phyloP scores from a whole-genome alignment of 2,888 invertebrate genomes.

The Gerris lacustris region DNA sequence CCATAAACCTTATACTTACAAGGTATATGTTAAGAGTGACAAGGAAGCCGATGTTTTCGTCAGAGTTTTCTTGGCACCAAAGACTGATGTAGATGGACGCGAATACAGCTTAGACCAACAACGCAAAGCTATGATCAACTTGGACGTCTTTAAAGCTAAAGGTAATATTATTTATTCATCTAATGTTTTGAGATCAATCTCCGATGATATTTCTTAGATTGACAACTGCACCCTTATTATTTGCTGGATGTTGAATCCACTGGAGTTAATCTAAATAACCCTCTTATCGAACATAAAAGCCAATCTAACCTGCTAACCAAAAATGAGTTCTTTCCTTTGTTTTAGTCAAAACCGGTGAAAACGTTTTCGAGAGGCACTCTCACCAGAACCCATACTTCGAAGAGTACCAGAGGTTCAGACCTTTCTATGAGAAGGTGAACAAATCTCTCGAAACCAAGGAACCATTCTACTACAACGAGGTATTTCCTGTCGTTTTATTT shows the following conservation, averaged over 20 bases:
- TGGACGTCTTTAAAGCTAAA: conserved; percentile 50
- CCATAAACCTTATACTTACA: conserved; percentile 50
- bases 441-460: conserved; percentile 43
- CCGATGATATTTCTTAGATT: too few species aligned
- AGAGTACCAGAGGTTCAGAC: conserved; percentile 51
- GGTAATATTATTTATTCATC: conserved; percentile 29
- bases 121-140: conserved; percentile 50
- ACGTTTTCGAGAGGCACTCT: conserved; percentile 54
- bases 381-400: conserved; percentile 51
- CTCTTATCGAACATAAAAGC: too few species aligned
- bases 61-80: conserved; percentile 56
- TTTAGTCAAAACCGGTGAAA: conserved; percentile 48
- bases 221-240: not conserved
- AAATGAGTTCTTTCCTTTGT: too few species aligned
- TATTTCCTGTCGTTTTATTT: conserved; percentile 24
- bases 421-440: conserved; percentile 51
- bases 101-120: conserved; percentile 31
- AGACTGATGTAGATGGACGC: conserved; percentile 50
- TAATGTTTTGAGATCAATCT: not conserved
- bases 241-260: not conserved
- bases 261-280: not conserved
- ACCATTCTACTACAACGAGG: conserved; percentile 35
- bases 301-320: too few species aligned
- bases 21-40: conserved; percentile 45
- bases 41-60: conserved; percentile 48